Percentiles rank a stretch among this genome's conserved stretches.
Evolutionary conservation across 1,140 invertebrate species (phyloP).

Genomic region (Heliconius nattereri): DNA sequence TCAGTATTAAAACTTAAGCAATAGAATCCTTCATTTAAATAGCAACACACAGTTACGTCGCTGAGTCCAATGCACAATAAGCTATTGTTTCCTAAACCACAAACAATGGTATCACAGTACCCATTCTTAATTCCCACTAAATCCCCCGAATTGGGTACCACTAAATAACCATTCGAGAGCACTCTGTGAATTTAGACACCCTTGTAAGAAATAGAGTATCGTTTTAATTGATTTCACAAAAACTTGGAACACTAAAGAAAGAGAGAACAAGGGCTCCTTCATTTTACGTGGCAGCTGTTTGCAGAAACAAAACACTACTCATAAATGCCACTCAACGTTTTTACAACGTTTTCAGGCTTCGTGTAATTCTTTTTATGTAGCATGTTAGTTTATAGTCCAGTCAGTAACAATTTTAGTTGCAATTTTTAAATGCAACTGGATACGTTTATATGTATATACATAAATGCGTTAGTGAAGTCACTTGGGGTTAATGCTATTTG

Average conservation of each 20-base stretch:
- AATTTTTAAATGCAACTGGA: neutral
- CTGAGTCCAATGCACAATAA: conserved; percentile 58
- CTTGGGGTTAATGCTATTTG: no score
- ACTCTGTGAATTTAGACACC: conserved; percentile 68
- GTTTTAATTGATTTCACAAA: conserved; percentile 69
- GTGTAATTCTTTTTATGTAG: conserved; percentile 17
- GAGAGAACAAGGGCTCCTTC: conserved; percentile 34
- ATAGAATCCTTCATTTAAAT: conserved; percentile 7
- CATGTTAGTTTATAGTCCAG: conserved; percentile 6
- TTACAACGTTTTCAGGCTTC: conserved; percentile 23
- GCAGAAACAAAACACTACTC: conserved; percentile 45
- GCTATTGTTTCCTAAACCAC: conserved; percentile 64
- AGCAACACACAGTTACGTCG: conserved; percentile 52
- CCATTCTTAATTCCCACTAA: conserved; percentile 66
- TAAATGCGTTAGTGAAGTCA: neutral
- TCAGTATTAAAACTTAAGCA: neutral
- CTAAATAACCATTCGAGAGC: conserved; percentile 55
- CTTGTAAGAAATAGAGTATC: conserved; percentile 58
- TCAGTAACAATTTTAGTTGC: conserved; percentile 12
- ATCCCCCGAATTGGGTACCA: conserved; percentile 56
- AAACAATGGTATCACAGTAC: conserved; percentile 63
- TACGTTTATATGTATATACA: neutral
- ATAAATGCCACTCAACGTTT: conserved; percentile 34
- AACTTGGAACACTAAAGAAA: conserved; percentile 46
- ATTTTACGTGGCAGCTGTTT: conserved; percentile 49